These are phyloP conservation scores for Bufo gargarizans DNA, from an alignment of 2,113 vertebrate species.

Conservation along the genomic window DNA sequence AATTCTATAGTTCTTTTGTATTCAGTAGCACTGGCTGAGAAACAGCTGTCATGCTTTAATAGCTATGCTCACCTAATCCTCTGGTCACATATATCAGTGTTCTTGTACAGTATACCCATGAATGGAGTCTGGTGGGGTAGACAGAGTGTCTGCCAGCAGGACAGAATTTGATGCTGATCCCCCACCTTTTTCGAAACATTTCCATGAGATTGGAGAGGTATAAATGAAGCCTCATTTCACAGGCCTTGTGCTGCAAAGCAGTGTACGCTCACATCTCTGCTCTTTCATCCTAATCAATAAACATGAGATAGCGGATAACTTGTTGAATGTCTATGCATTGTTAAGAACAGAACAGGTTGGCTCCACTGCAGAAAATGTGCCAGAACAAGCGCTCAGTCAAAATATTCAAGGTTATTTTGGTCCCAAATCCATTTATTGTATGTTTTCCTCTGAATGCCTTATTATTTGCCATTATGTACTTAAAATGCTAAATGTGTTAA, in stretches of 20 bases:
- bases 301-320: conserved; percentile 56
- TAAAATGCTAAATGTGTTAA: not conserved
- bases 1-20: not conserved
- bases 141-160: conserved; percentile 51
- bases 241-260: conserved; percentile 37
- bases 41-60: conserved; percentile 30
- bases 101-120: conserved; percentile 34
- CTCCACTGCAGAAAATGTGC: conserved; percentile 19
- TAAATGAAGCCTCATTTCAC: conserved; percentile 30
- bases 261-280: conserved; percentile 21
- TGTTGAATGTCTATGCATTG: conserved; percentile 28
- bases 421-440: not conserved
- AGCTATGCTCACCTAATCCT: conserved; percentile 17
- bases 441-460: not conserved
- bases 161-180: conserved; percentile 44
- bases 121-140: conserved; percentile 46
- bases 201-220: conserved; percentile 27
- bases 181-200: conserved; percentile 15
- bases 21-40: not conserved
- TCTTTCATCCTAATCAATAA: conserved; percentile 55
- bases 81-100: conserved; percentile 30
- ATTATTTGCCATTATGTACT: not conserved
- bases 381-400: conserved; percentile 9
- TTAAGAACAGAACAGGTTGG: conserved; percentile 16
- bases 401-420: not conserved